Base-by-base conservation (phyloP, 2,888 invertebrate genomes). In the Lochmaea capreae region DNA sequence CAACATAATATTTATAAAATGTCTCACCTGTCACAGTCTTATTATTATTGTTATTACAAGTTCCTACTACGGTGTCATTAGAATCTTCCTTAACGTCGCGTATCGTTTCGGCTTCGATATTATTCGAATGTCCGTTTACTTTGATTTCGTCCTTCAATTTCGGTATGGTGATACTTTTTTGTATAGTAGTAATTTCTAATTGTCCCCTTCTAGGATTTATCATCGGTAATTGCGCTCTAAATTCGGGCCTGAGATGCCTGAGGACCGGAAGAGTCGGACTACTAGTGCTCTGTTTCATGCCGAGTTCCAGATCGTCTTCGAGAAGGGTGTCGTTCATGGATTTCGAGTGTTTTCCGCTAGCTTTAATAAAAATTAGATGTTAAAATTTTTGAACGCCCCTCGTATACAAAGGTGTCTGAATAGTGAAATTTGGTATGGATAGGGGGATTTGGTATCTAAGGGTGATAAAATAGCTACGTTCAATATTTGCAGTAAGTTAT, bases 181-280 rank as follows among this genome's bases (percentile, higher is more conserved):
- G 85, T 80, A 87, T 82, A 3, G 74, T 66, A 49, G 63, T 74
- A 14, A 79, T 74, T 22, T 79, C 75, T 14, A 67, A 18, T 22
- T 65, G 72, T 26, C 67, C 39, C 54, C 80, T 81, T 65, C 83
- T 84, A 65, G 87, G 85, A 69, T 92, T 92, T 46, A 91, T 86
- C 22, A 93, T 91, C 0, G 94, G 93, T 78, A 96, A 87, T 84
- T 96, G 96, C 0, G 95, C 95, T 26, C 95, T 89, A 85, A 96
- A 96, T 84, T 96, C 96, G 0, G 95, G 94, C 83, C 95, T 90
- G 76, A 96, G 87, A 87, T 95, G 95, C 86, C 95, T 90, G 77
- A 96, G 86, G 14, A 96, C 96, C 2, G 96, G 96, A 76, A 96
- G 87, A 71, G 90, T 86, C 14, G 89, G 85, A 79, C 84, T 86